These are phyloP conservation scores for Ophioderma brevispina DNA, from an alignment of 35 echinoderm and acorn worm species.

Conservation along the genomic window DNA sequence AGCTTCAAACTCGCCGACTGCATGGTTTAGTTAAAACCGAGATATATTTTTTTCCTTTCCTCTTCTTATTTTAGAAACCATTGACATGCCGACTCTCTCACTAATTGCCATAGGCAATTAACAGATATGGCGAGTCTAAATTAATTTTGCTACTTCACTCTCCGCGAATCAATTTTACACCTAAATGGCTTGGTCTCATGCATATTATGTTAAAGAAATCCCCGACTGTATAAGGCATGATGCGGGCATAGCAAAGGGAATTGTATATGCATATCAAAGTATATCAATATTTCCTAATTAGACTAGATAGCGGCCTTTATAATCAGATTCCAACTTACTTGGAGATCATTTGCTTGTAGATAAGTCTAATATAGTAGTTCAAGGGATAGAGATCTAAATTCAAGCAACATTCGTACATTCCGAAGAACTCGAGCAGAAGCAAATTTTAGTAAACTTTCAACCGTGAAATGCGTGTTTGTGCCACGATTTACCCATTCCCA, in stretches of 20 bases:
- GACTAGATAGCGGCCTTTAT: background rate
- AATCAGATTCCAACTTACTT: background rate
- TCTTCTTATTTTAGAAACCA: background rate
- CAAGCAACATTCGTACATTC: too few species aligned
- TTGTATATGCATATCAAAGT: background rate
- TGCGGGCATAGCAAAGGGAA: background rate
- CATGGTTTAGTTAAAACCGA: background rate
- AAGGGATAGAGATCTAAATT: too few species aligned
- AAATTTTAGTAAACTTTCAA: too few species aligned
- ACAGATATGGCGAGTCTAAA: slow-evolving; percentile 5
- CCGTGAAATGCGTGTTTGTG: too few species aligned
- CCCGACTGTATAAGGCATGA: background rate
- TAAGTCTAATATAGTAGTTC: too few species aligned
- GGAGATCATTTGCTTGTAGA: too few species aligned
- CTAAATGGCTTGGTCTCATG: background rate
- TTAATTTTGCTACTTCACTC: background rate
- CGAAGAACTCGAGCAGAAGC: too few species aligned
- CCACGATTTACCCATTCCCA: too few species aligned
- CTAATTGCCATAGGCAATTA: slow-evolving; percentile 4
- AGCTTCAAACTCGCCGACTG: background rate
- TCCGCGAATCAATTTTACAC: background rate
- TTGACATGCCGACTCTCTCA: background rate
- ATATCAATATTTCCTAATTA: background rate
- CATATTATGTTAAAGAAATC: background rate
- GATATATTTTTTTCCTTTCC: background rate